phyloP scores from a whole-genome alignment of 2,797 vertebrate genomes.

The Leuciscus waleckii region DNA sequence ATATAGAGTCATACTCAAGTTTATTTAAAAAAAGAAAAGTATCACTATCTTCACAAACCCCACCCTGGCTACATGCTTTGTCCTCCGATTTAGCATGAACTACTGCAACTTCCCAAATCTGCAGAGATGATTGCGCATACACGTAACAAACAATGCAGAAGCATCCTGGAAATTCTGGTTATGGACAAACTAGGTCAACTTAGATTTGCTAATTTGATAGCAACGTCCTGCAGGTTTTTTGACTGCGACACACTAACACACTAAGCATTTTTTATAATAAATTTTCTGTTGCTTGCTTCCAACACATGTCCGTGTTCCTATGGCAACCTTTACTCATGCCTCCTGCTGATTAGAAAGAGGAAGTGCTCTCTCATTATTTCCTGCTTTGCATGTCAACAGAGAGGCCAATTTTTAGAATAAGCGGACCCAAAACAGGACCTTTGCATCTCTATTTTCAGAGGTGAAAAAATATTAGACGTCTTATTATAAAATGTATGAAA shows the following conservation, averaged over 20 bases:
- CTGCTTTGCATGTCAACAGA: constrained; percentile 59
- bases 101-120: constrained; percentile 32
- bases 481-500: neutral
- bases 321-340: constrained; percentile 55
- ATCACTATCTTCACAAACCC: neutral
- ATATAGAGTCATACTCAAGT: neutral
- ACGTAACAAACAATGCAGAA: neutral
- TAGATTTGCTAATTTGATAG: constrained; percentile 5
- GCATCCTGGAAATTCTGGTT: constrained; percentile 4
- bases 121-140: neutral
- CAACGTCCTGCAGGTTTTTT: neutral
- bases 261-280: constrained; percentile 18
- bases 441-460: neutral
- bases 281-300: constrained; percentile 46
- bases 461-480: neutral
- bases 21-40: neutral
- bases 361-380: constrained; percentile 63
- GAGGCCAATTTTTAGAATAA: constrained; percentile 20
- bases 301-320: constrained; percentile 54
- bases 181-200: neutral
- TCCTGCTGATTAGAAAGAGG: constrained; percentile 60
- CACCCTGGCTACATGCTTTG: neutral
- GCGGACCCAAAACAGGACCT: neutral
- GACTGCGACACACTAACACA: constrained; percentile 14
- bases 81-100: constrained; percentile 5